These are phyloP conservation scores for Perizoma affinitatum DNA, from an alignment of 2,888 invertebrate genomes.

Conservation along the genomic window DNA sequence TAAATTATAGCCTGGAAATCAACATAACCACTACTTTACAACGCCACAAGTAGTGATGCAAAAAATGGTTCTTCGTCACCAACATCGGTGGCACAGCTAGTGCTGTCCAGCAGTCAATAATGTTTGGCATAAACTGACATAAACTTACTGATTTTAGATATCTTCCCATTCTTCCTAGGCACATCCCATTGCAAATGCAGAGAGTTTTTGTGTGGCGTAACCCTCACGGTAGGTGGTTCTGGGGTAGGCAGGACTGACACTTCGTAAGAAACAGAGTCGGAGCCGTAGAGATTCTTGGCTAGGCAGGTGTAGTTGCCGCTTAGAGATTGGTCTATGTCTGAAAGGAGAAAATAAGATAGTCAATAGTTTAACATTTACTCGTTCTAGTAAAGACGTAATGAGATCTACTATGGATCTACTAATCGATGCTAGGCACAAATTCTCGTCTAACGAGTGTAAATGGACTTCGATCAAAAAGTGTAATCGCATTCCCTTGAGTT, in stretches of 20 bases:
- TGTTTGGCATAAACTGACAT: too few species aligned
- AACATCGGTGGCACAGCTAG: too few species aligned
- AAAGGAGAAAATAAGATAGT: slow-evolving; percentile 34
- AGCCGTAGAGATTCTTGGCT: slow-evolving; percentile 93
- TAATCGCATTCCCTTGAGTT: too few species aligned
- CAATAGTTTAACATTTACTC: background rate
- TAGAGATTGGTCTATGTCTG: slow-evolving; percentile 88
- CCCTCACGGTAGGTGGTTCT: slow-evolving; percentile 86
- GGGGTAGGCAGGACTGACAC: slow-evolving; percentile 91
- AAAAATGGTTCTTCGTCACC: too few species aligned
- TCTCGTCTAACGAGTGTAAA: too few species aligned
- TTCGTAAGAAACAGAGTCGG: slow-evolving; percentile 91
- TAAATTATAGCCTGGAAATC: slow-evolving; percentile 70
- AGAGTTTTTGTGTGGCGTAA: slow-evolving; percentile 73
- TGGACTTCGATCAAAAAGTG: too few species aligned
- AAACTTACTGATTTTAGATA: slow-evolving; percentile 69
- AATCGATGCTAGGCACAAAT: too few species aligned
- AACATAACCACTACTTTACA: background rate
- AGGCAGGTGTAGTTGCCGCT: slow-evolving; percentile 92
- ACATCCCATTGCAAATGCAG: slow-evolving; percentile 87
- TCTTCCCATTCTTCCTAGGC: slow-evolving; percentile 57
- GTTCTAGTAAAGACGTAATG: too few species aligned
- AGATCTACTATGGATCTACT: too few species aligned
- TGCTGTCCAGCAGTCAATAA: too few species aligned
- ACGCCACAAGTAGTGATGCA: too few species aligned